These are phyloP conservation scores for Eupithecia subfuscata DNA, from an alignment of 2,888 invertebrate species.

Conservation along the genomic window DNA sequence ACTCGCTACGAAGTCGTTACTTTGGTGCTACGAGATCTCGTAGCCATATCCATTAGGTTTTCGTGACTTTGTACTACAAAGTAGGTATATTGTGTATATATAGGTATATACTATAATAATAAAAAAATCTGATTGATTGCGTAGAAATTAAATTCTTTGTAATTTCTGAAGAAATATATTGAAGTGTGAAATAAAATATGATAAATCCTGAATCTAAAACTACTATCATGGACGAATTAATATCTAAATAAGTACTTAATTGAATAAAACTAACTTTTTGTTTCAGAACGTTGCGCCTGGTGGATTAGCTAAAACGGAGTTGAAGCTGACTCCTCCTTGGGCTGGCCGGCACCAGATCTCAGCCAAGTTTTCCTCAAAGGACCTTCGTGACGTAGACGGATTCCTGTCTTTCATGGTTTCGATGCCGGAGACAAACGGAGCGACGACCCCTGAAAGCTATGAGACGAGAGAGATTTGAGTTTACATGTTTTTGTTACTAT, in stretches of 20 bases:
- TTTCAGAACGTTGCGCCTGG: conserved; percentile 80
- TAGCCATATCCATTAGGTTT: background rate
- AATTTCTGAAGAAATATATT: background rate
- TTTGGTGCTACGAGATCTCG: background rate
- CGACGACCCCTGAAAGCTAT: conserved; percentile 56
- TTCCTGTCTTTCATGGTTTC: conserved; percentile 90
- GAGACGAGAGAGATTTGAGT: conserved; percentile 60
- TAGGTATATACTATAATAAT: too few species aligned
- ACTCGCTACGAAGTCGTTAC: conserved; percentile 4
- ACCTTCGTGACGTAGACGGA: conserved; percentile 95
- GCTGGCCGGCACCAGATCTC: conserved; percentile 92
- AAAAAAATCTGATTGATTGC: background rate
- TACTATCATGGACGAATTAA: background rate
- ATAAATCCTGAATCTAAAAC: background rate
- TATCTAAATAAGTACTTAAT: background rate
- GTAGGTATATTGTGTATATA: background rate
- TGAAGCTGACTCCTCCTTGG: conserved; percentile 90
- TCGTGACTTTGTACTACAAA: background rate
- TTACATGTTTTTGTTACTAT: background rate
- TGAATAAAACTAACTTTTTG: conserved; percentile 10
- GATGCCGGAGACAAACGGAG: conserved; percentile 72
- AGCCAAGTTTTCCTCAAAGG: conserved; percentile 94
- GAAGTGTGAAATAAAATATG: background rate
- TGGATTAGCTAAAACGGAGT: conserved; percentile 88
- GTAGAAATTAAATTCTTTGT: background rate